Evolutionary conservation across 2,888 invertebrate genomes (phyloP), one percentile per base, ranked within the genome.

Genomic region (Julus scandinavius): DNA sequence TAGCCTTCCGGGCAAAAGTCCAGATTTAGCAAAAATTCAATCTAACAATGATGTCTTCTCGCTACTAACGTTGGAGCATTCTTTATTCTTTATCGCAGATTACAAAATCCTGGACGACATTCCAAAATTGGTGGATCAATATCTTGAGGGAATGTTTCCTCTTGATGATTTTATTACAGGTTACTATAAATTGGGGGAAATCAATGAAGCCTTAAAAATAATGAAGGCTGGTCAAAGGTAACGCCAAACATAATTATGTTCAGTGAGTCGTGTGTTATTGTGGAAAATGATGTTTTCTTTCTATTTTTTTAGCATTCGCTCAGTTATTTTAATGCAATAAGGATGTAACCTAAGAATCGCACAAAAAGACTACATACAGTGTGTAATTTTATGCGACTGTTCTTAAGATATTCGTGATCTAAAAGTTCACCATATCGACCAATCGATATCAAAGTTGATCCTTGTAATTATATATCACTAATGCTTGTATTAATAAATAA

Each of bases 181-280:
- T 4, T 84, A 84, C 17, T 84, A n/a, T 41, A 84, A 84, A 29
- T 29, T 84, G 41, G 84, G 29, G 0, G n/a, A 84, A 29, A 84
- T 84, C 17, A 84, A 84, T 17, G 84, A 84, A 3, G 84, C 84
- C 11, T 2, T 84, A 15, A 29, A 38, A 20, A n/a, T 29, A 20
- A 84, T 84, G 84, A 84, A 84, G 41, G 84, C 38, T 1, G 84
- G 84, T 40, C 17, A 84, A 84, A 40, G 40, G 84, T 84, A 84
- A 20, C 15, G 1, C 4, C 17, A 17, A 17, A 17, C 17, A 58
- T 4, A 2, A 2, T 58, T 4, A 4, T 58, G 17, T 17, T 58
- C 17, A 54, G 54, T n/a, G n/a, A n/a, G 54, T 2, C 54, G 54
- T 54, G 11, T 54, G 54, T 54, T 54, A 54, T 54, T 11, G 54